Evolutionary conservation across 1,140 invertebrate species (phyloP).

Genomic region (Bombyx mori): DNA sequence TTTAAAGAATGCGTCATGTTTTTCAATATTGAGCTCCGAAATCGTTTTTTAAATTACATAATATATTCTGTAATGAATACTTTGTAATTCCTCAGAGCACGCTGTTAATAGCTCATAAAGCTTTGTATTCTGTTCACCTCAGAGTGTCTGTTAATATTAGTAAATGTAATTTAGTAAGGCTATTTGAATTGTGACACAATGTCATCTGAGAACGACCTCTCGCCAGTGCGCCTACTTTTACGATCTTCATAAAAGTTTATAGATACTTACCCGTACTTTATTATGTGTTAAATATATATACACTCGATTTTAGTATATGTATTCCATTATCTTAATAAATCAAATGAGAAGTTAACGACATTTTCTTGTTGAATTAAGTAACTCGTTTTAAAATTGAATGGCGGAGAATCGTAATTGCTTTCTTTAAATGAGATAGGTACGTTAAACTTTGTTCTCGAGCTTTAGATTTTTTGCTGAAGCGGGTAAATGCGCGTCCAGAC

Average conservation of each 20-base stretch:
- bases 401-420: constrained; percentile 3
- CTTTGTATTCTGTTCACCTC: too few relatives aligned
- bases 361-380: constrained; percentile 5
- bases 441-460: too few relatives aligned
- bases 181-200: constrained; percentile 28
- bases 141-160: constrained; percentile 13
- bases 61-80: too few relatives aligned
- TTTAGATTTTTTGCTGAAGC: too few relatives aligned
- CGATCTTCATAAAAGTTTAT: constrained; percentile 54
- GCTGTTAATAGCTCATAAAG: too few relatives aligned
- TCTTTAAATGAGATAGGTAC: constrained; percentile 1
- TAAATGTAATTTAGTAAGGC: constrained; percentile 21
- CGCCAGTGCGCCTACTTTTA: constrained; percentile 42
- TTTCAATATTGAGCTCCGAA: too few relatives aligned
- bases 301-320: constrained; percentile 19
- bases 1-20: too few relatives aligned
- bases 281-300: constrained; percentile 55
- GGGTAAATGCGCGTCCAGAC: too few relatives aligned
- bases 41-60: too few relatives aligned
- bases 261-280: constrained; percentile 44
- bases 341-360: not conserved
- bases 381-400: constrained; percentile 7
- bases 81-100: too few relatives aligned
- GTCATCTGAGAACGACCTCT: constrained; percentile 28
- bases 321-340: constrained; percentile 26